Conservation (phyloP, 53 echinoderm and acorn worm species). For the Paracentrotus lividus region DNA sequence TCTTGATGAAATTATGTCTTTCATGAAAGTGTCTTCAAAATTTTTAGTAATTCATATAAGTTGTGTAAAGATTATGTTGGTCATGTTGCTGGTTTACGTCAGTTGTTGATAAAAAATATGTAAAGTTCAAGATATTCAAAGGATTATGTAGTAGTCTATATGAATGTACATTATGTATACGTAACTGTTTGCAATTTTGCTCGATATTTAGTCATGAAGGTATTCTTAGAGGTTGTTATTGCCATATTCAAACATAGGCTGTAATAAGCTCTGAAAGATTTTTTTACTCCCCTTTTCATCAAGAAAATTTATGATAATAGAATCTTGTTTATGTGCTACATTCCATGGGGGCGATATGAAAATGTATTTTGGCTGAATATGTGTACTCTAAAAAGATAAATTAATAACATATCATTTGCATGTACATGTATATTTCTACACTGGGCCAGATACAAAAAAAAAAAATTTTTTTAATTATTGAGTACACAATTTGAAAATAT, state of each 20-base stretch:
- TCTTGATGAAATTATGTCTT: neutral
- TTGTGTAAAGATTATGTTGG: neutral
- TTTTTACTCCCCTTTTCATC: too few relatives aligned
- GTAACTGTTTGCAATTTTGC: neutral
- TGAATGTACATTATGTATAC: neutral
- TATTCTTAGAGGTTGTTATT: neutral
- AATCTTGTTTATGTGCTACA: neutral
- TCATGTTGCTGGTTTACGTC: neutral
- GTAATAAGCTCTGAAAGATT: neutral
- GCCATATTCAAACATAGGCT: neutral
- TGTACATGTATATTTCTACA: too few relatives aligned
- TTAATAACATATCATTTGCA: neutral
- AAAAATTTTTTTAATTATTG: neutral
- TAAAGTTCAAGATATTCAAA: neutral
- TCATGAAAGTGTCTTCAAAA: constrained; percentile 4
- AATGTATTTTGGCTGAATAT: constrained; percentile 7
- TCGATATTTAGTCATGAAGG: neutral
- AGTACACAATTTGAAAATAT: neutral
- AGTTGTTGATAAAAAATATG: neutral
- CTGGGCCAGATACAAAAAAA: too few relatives aligned
- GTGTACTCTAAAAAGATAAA: neutral
- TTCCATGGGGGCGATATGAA: neutral
- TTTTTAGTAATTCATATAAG: neutral
- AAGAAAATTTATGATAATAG: neutral
- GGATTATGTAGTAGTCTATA: neutral